Evolutionary conservation across 2,888 invertebrate genomes (phyloP).

Genomic region (Drosophila kambysellisi): DNA sequence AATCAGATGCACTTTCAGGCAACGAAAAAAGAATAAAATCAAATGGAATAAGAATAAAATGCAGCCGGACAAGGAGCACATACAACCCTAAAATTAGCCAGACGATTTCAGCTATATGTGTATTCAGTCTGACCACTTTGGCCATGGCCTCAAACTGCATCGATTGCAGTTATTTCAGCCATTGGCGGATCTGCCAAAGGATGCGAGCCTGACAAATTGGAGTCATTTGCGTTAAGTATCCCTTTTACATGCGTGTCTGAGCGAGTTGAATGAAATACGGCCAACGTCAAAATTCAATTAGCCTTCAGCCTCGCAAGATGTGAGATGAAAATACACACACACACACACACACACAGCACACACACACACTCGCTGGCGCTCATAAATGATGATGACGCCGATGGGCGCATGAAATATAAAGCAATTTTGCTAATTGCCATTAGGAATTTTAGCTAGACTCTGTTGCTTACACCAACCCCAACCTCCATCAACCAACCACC

Average conservation of each 20-base stretch:
- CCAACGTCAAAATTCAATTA: slow-evolving; percentile 76
- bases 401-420: slow-evolving; percentile 80
- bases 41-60: slow-evolving; percentile 4
- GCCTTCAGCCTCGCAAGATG: slow-evolving; percentile 25
- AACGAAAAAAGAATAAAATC: slow-evolving; percentile 25
- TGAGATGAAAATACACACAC: not conserved
- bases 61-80: slow-evolving; percentile 30
- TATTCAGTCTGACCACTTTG: not conserved
- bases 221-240: slow-evolving; percentile 69
- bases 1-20: slow-evolving; percentile 81
- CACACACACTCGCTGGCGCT: slow-evolving; percentile 16
- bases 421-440: slow-evolving; percentile 85
- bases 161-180: slow-evolving; percentile 66
- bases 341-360: not conserved
- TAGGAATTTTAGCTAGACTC: slow-evolving; percentile 77
- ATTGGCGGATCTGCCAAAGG: slow-evolving; percentile 49
- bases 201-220: slow-evolving; percentile 60
- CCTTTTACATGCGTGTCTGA: slow-evolving; percentile 46
- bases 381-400: slow-evolving; percentile 74
- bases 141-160: slow-evolving; percentile 43
- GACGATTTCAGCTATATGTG: slow-evolving; percentile 15
- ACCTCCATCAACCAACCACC: not conserved
- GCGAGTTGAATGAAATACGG: slow-evolving; percentile 60
- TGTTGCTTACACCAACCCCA: not conserved
- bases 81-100: slow-evolving; percentile 62